Percentiles rank a stretch among this genome's conserved stretches.
phyloP scores from a whole-genome alignment of 1,140 invertebrate genomes.

The Drosophila hydei region DNA sequence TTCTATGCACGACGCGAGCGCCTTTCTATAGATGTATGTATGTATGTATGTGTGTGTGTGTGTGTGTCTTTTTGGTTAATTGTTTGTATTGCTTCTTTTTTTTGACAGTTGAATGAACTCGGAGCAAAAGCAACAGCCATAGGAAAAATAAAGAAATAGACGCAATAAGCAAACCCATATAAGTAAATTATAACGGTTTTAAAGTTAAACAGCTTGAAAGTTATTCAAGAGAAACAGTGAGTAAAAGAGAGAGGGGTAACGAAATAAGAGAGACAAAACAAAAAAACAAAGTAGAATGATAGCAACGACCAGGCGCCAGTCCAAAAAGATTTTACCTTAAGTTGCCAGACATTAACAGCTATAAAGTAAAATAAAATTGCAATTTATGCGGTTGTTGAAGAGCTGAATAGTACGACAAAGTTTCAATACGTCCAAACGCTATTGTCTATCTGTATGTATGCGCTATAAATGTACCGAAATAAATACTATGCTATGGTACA shows the following conservation, averaged over 20 bases:
- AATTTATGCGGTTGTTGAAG: background rate
- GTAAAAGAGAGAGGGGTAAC: background rate
- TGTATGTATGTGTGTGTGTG: slow-evolving; percentile 27
- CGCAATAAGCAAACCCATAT: slow-evolving; percentile 29
- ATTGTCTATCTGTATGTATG: background rate
- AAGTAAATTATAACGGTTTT: slow-evolving; percentile 29
- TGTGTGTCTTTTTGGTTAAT: slow-evolving; percentile 26
- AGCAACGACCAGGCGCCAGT: no score
- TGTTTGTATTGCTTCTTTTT: slow-evolving; percentile 42
- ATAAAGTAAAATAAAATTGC: slow-evolving; percentile 3
- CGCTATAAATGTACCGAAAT: background rate
- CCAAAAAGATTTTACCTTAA: slow-evolving; percentile 53
- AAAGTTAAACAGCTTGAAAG: slow-evolving; percentile 43
- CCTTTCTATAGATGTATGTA: slow-evolving; percentile 17
- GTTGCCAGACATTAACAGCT: slow-evolving; percentile 23
- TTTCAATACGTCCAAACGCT: background rate
- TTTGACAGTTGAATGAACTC: slow-evolving; percentile 74
- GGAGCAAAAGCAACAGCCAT: slow-evolving; percentile 30
- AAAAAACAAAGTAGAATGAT: slow-evolving; percentile 41
- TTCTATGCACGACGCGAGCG: slow-evolving; percentile 50
- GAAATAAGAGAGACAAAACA: slow-evolving; percentile 26
- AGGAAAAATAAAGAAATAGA: slow-evolving; percentile 49
- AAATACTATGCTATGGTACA: no score
- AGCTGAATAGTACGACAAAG: background rate
- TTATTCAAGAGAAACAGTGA: slow-evolving; percentile 19